phyloP scores from a whole-genome alignment of 1,140 invertebrate genomes.

The Drosophila tristis region DNA sequence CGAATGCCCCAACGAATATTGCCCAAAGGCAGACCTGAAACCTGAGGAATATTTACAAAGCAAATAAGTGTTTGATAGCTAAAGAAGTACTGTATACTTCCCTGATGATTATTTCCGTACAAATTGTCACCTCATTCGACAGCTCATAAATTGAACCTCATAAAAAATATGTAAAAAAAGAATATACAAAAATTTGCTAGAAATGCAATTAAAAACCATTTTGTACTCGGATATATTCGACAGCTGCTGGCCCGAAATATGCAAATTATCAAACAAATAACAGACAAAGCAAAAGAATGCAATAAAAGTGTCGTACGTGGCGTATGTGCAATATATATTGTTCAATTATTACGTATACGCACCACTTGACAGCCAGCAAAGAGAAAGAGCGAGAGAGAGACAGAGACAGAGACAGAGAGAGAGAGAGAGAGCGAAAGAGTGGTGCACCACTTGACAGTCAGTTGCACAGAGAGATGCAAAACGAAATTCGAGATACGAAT shows the following conservation, averaged over 20 bases:
- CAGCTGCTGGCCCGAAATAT: constrained; percentile 26
- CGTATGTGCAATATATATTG: constrained; percentile 17
- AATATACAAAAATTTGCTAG: not conserved
- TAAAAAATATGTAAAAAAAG: not conserved
- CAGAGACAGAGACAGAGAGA: too few species aligned
- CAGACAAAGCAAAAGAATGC: constrained; percentile 2
- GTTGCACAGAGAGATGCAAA: too few species aligned
- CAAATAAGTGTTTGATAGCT: too few species aligned
- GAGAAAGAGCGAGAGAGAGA: not conserved
- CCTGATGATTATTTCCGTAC: too few species aligned
- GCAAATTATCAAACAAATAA: constrained; percentile 28
- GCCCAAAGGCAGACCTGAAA: too few species aligned
- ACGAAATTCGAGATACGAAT: too few species aligned
- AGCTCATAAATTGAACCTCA: not conserved
- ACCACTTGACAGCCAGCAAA: constrained; percentile 14
- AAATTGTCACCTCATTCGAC: too few species aligned
- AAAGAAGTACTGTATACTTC: too few species aligned
- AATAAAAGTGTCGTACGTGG: constrained; percentile 16
- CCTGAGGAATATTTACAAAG: too few species aligned
- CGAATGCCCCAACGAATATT: too few species aligned
- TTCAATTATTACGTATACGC: constrained; percentile 24
- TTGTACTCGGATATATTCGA: constrained; percentile 16
- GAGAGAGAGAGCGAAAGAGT: too few species aligned
- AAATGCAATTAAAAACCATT: constrained; percentile 47
- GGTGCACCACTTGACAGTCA: too few species aligned